Evolutionary conservation across 2,113 vertebrate species (phyloP), one percentile per base, ranked within the genome.

Genomic region (Suncus etruscus): DNA sequence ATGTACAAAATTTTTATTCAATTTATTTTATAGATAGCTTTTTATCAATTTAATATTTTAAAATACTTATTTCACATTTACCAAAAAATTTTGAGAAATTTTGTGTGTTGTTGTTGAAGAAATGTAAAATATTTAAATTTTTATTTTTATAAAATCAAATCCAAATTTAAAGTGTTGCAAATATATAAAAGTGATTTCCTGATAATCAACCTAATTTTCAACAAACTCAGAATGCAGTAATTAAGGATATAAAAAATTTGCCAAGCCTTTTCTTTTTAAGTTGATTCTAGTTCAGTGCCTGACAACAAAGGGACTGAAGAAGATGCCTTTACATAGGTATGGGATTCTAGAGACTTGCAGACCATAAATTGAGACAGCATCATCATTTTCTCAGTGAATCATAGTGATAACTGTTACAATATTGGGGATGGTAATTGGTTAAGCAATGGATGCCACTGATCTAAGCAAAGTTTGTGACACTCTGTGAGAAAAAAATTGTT

Each of bases 121-220:
- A 8, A 76, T 2, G 22, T 29, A 50, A 4, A 79, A 54, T 1
- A 16, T 14, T 45, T 25, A 5, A 54, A 31, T 61, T 8, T 8
- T 31, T 70, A 58, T 68, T 72, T 83, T 91, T 48, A 39, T 70
- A 81, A 84, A 18, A 82, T 25, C 78, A 50, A 73, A 8, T 50
- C 87, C 2, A n/a, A 68, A 89, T n/a, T 75, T n/a, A 66, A 81
- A 87, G 45, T 10, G 32, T 7, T 6, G 25, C 45, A 81, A 0
- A 54, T 15, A 9, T 6, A 77, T 3, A 11, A 12, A 24, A 66
- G 6, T 82, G 79, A 76, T 70, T 20, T 48, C 8, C 22, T 25
- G 61, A 16, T 82, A 22, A 87, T 74, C 47, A 31, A 1, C 8
- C 27, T 24, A 27, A 27, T 77, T 31, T 18, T 68, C 39, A 65